Conservation (phyloP, 30 jellyfish, hydroid and myxozoan genomes). For the Euphysa ruthae region DNA sequence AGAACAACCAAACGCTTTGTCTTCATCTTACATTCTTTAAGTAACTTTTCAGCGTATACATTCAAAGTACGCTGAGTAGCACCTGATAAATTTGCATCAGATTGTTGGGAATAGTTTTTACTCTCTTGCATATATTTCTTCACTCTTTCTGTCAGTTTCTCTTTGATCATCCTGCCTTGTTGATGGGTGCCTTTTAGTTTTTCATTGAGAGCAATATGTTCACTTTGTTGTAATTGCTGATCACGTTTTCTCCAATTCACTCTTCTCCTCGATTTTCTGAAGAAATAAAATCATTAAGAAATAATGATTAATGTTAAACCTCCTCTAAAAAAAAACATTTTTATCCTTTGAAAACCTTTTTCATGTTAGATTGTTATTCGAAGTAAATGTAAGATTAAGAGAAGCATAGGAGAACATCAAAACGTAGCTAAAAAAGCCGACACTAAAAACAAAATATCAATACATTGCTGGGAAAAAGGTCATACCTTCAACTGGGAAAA, state of each 20-base stretch:
- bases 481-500: no score
- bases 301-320: not conserved
- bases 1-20: conserved; percentile 83
- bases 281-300: not conserved
- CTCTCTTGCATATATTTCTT: conserved; percentile 95
- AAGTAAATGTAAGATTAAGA: no score
- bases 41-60: conserved; percentile 85
- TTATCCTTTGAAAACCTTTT: no score
- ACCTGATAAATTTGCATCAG: conserved; percentile 47
- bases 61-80: conserved; percentile 73
- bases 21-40: conserved; percentile 94
- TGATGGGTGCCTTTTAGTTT: conserved; percentile 58
- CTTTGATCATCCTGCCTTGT: no score
- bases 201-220: conserved; percentile 50
- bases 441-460: no score
- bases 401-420: no score
- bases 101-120: conserved; percentile 39
- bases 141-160: no score
- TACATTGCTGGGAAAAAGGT: no score
- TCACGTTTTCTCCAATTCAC: conserved; percentile 91
- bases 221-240: conserved; percentile 58
- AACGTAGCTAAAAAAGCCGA: no score
- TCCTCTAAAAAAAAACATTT: no score
- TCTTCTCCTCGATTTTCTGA: no score
- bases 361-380: no score